A percentile compares a stretch with the other conserved stretches of the same genome.
phyloP scores from a whole-genome alignment of 2,113 vertebrate genomes.

The Vanacampus margaritifer region DNA sequence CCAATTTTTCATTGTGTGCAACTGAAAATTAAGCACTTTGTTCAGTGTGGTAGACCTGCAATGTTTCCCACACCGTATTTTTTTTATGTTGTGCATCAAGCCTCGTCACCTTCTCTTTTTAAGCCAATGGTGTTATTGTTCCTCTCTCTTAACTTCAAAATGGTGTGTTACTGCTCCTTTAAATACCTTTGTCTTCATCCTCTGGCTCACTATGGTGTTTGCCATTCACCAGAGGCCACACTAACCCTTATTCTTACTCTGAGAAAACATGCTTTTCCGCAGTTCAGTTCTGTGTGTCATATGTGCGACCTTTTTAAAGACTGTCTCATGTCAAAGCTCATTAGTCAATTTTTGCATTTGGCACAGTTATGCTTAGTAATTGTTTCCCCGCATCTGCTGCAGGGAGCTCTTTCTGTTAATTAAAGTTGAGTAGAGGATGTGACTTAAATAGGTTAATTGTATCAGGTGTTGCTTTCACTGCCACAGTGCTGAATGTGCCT shows the following conservation, averaged over 20 bases:
- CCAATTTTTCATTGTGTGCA: too few relatives aligned
- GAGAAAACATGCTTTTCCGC: slow-evolving; percentile 27
- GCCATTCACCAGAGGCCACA: too few relatives aligned
- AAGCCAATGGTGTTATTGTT: slow-evolving; percentile 11
- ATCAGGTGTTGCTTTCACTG: slow-evolving; percentile 34
- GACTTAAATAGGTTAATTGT: slow-evolving; percentile 53
- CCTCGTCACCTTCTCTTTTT: neutral
- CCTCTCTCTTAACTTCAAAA: slow-evolving; percentile 14
- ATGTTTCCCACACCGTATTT: neutral
- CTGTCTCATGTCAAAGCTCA: slow-evolving; percentile 32
- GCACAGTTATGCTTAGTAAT: slow-evolving; percentile 43
- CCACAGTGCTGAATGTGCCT: slow-evolving; percentile 40
- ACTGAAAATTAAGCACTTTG: too few relatives aligned
- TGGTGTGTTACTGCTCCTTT: slow-evolving; percentile 12
- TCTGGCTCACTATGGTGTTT: slow-evolving; percentile 36
- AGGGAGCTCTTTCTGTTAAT: slow-evolving; percentile 8
- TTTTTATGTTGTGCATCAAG: neutral
- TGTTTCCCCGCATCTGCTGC: neutral
- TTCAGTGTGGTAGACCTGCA: too few relatives aligned
- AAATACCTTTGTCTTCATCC: slow-evolving; percentile 28
- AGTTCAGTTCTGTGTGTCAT: slow-evolving; percentile 40
- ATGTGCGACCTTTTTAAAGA: slow-evolving; percentile 46
- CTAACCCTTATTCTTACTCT: slow-evolving; percentile 22
- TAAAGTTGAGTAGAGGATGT: slow-evolving; percentile 22
- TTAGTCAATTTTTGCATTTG: slow-evolving; percentile 46